Evolutionary conservation across 1,140 invertebrate genomes (phyloP), one percentile per base, ranked within the genome.

Genomic region (Listronotus bonariensis): DNA sequence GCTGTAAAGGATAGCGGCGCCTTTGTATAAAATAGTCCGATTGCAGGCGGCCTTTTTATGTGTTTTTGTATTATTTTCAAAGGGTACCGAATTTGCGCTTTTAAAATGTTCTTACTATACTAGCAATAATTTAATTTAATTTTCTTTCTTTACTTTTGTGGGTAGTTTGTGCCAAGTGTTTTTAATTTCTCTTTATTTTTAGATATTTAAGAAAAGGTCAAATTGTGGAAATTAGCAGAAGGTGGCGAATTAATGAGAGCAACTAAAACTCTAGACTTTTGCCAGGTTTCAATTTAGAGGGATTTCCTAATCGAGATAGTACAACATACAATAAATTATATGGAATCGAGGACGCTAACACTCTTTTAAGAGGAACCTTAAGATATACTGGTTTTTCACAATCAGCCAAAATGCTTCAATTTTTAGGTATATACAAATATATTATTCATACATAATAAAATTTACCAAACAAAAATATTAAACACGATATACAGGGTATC

Each of bases 201-300:
- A 71, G 69, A 46, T 74, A 95, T 78, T 79, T 96, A 10, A 85
- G 89, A 60, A 88, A 91, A 76, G 93, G 91, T 67, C 87, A 97
- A 81, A 85, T 94, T 48, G 88, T 97, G 0, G 92, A 98, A 77
- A 92, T 98, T n/a, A 82, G 88, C 0, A 86, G 11, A 87, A n/a
- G 93, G 93, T 6, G 96, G 96, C 11, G 88, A 88, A 57, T 80
- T 99, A 3, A 89, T 99, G 87, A 89, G 94, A 0, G 81, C 84
- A 0, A 86, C 89, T 0, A 83, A 88, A 43, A 82, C 87, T 2
- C 81, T 98, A 15, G 86, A 96, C 72, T 99, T 99, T 80, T 99
- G 40, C 97, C 97, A 0, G 97, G 97, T 4, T 98, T 99, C 76
- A 92, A 94, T 20, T 82, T 99, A 14, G 96, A 99, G 83, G 97